Base-by-base conservation (phyloP, 2,797 vertebrate species). In the Channa striata region DNA sequence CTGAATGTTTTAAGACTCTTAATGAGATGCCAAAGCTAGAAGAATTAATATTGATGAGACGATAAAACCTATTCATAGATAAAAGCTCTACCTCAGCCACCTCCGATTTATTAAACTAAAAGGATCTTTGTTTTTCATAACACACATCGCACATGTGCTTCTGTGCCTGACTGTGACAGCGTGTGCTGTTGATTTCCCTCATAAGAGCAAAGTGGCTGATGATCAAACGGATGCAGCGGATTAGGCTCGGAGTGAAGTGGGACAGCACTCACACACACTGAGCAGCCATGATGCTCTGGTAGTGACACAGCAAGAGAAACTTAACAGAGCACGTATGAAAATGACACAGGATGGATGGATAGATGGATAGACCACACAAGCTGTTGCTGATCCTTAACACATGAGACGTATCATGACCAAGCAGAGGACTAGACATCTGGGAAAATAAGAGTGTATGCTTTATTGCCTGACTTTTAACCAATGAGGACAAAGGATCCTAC, bases 221-320 rank as follows among this genome's bases (percentile, higher is more conserved):
- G 72, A 75, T 75, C 65, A 76, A 70, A 76, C 54, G 36, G 70
- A 58, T 40, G 56, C 4, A 0, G 25, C 14, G 60, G 40, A 65
- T 59, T 59, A 64, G 40, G 34, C 30, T 48, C 66, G 43, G 33
- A 5, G 59, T 47, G 52, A 63, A 59, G 52, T 37, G 49, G 33
- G 60, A 65, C 48, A 37, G 16, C 60, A 36, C 43, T 53, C 49
- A 37, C 34, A 52, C 60, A 59, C 47, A 46, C 57, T 67, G 57
- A 66, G 19, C 54, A 52, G 73, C 42, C n/a, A 4, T 8, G 34
- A 6, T 6, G 21, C 6, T 33, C 21, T 23, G 34, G 49, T 40
- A 40, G 3, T n/a, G 46, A 23, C 20, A 40, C 51, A 47, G 23
- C 36, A 10, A 4, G 46, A 46, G 21, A 52, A 60, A 16, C 25